Base-by-base conservation (phyloP, 2,113 vertebrate genomes). In the Panurus biarmicus region DNA sequence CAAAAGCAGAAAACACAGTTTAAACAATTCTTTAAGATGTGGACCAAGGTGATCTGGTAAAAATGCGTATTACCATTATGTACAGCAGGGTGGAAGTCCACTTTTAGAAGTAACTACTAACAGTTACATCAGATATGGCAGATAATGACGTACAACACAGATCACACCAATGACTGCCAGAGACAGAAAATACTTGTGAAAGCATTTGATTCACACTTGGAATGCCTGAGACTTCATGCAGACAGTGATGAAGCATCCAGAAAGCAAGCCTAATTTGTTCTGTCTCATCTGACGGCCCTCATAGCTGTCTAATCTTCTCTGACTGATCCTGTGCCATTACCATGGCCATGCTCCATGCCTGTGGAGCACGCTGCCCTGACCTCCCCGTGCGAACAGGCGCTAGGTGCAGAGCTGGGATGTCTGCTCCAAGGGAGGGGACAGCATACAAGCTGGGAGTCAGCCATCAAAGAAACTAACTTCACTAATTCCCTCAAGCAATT, bases 111-210 rank as follows among this genome's bases (percentile, higher is more conserved):
- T 21, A 69, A 54, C 5, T 14, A 12, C 23, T 78, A 75, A 44
- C 22, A 29, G 45, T 33, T 76, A 2, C 5, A 33, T 45, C 42
- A 70, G n/a, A 56, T 35, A 36, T 48, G 18, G 29, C 54, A 79
- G 50, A 73, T 21, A 61, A 8, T 4, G 12, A 71, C 0, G 0
- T 17, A 31, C 7, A 66, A 44, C 25, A 14, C 13, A 54, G 50
- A 40, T 31, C 69, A 86, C 38, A 71, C 14, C 47, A 92, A 10
- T 4, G 12, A 16, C 44, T 84, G 25, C 24, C 21, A 70, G 23
- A 75, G 45, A 31, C n/a, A 79, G 61, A 77, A 85, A 67, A 87
- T 51, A 94, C 69, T 74, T 78, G 92, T 96, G 94, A 97, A 96
- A 92, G 10, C 28, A 58, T 54, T 82, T 92, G 38, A 42, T 65